Conservation (phyloP, 1,140 invertebrate genomes). For the Neuroterus valhalla region DNA sequence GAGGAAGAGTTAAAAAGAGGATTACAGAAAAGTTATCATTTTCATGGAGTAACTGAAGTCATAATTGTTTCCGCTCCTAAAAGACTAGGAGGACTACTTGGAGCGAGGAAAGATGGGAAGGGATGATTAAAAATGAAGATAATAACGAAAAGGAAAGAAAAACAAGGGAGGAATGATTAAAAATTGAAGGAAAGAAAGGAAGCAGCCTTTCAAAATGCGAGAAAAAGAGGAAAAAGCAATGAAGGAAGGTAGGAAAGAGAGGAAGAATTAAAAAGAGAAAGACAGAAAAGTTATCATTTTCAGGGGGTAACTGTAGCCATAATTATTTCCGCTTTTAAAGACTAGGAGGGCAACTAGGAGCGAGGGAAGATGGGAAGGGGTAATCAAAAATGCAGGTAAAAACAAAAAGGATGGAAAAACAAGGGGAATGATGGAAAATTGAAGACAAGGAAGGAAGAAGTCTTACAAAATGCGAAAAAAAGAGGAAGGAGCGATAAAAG, state of each 20-base stretch:
- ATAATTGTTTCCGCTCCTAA: too few relatives aligned
- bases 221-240: background rate
- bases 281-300: background rate
- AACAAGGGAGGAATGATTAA: background rate
- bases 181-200: background rate
- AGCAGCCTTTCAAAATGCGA: background rate
- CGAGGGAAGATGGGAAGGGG: background rate
- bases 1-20: background rate
- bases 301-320: too few relatives aligned
- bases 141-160: background rate
- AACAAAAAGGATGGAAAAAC: too few relatives aligned
- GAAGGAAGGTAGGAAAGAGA: background rate
- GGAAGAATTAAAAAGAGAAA: background rate
- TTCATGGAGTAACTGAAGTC: too few relatives aligned
- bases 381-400: background rate
- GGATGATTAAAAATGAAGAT: background rate
- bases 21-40: too few relatives aligned
- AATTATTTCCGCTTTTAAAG: too few relatives aligned
- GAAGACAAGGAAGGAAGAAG: background rate
- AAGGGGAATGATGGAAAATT: too few relatives aligned
- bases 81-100: too few relatives aligned
- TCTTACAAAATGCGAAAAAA: background rate
- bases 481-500: background rate
- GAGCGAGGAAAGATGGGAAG: background rate
- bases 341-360: too few relatives aligned